Evolutionary conservation across 1,140 invertebrate species (phyloP).

Genomic region (Calliopsis andreniformis): DNA sequence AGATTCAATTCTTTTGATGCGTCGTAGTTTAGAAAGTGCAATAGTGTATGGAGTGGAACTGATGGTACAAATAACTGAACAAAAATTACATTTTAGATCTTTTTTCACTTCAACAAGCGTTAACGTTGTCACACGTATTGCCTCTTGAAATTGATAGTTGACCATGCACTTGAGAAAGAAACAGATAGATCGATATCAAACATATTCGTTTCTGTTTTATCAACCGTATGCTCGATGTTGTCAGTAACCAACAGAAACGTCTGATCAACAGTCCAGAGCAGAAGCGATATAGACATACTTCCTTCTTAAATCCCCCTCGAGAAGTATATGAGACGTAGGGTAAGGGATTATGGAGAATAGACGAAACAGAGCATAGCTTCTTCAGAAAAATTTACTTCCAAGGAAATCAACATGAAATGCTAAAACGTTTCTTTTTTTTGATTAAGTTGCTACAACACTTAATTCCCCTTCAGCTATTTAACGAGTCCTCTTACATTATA

Average conservation of each 20-base stretch:
- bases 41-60: not conserved
- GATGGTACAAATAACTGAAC: not conserved
- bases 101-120: not conserved
- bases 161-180: too few relatives aligned
- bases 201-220: too few relatives aligned
- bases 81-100: not conserved
- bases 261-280: too few relatives aligned
- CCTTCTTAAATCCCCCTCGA: too few relatives aligned
- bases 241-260: not conserved
- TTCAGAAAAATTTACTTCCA: not conserved
- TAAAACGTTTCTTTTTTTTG: not conserved
- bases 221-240: not conserved
- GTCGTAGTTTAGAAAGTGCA: slow-evolving; percentile 14
- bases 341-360: not conserved
- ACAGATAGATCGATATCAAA: too few relatives aligned
- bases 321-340: too few relatives aligned
- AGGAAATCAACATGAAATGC: not conserved
- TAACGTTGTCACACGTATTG: not conserved
- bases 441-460: too few relatives aligned
- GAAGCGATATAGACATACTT: too few relatives aligned
- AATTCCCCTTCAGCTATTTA: too few relatives aligned
- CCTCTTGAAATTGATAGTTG: too few relatives aligned
- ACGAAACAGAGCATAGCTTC: not conserved
- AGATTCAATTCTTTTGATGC: slow-evolving; percentile 2
- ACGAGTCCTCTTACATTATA: too few relatives aligned